These are phyloP conservation scores for Stercorarius parasiticus DNA, from an alignment of 2,113 vertebrate species.

Conservation along the genomic window DNA sequence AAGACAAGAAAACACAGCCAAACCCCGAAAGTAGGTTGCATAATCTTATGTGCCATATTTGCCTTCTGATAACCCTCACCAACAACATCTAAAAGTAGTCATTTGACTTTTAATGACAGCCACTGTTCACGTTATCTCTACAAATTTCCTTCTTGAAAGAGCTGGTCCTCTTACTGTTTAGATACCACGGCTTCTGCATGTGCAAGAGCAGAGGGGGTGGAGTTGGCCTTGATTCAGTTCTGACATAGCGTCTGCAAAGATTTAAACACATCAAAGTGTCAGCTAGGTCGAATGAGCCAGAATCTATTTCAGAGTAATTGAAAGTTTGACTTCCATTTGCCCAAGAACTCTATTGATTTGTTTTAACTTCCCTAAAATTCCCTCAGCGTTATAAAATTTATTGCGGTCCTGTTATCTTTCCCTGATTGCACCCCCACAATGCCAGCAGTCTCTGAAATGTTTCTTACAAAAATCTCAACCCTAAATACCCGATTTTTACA, in stretches of 20 bases:
- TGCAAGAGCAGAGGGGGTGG: background rate
- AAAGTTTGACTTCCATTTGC: slow-evolving; percentile 7
- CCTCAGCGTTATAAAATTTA: background rate
- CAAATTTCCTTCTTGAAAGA: slow-evolving; percentile 70
- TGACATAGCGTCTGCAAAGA: slow-evolving; percentile 28
- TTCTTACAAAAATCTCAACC: background rate
- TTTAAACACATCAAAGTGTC: slow-evolving; percentile 45
- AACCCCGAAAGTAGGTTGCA: background rate
- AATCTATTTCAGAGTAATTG: slow-evolving; percentile 8
- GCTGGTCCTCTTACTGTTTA: background rate
- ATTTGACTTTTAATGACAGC: slow-evolving; percentile 59
- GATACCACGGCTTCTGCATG: slow-evolving; percentile 31
- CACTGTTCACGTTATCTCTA: slow-evolving; percentile 63
- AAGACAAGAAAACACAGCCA: slow-evolving; percentile 45
- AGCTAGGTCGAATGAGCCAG: background rate
- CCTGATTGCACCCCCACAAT: background rate
- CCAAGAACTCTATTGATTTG: background rate
- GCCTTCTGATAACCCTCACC: slow-evolving; percentile 72
- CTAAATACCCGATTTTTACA: background rate
- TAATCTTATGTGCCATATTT: slow-evolving; percentile 78
- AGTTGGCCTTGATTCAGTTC: slow-evolving; percentile 38
- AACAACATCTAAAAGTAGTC: slow-evolving; percentile 56
- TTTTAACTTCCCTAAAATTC: background rate
- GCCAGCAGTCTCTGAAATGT: background rate
- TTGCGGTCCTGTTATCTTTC: background rate